Evolutionary conservation across 2,113 vertebrate species (phyloP), one percentile per base, ranked within the genome.

Genomic region (Fukomys damarensis): DNA sequence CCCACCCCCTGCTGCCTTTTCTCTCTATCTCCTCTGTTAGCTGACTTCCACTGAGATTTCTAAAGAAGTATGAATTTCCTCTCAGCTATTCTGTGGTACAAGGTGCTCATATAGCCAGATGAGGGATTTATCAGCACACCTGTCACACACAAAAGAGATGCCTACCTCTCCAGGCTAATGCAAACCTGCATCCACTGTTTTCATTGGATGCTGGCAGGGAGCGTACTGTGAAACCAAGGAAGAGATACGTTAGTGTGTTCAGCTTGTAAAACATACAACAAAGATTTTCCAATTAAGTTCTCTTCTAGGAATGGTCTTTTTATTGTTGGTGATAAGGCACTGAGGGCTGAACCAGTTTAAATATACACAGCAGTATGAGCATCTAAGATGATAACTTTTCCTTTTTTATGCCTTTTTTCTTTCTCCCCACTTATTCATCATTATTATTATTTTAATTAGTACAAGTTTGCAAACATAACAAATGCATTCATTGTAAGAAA

Each of bases 121-220:
- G 5, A 28, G 32, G 66, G 24, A 90, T 97, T 93, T 87, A 81
- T 96, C 0, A 1, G 12, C 32, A 0, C 58, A 82, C 74, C 65
- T 96, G 91, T 91, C 82, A 19, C 13, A 72, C 28, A 85, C 93
- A 91, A 91, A 96, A 8, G 46, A 26, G 41, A 86, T 17, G 24
- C 14, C 2, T 79, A 11, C 16, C 7, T 49, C 11, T 74, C 86
- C 20, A 91, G 84, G 59, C 65, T 68, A 26, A 22, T 0, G 0
- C 91, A 86, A 93, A n/a, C 89, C 96, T 0, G 0, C 3, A 19
- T 88, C 52, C 46, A 59, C 41, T 56, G 35, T 93, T 95, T 97
- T 46, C 82, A 80, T 77, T 86, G 84, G 61, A 79, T 92, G 38
- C 22, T 76, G 68, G 35, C 59, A 35, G 28, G 95, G 74, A 79